Percentiles rank a stretch among this genome's conserved stretches.
phyloP scores from a whole-genome alignment of 2,797 vertebrate genomes.

The Chloroceryle inda region DNA sequence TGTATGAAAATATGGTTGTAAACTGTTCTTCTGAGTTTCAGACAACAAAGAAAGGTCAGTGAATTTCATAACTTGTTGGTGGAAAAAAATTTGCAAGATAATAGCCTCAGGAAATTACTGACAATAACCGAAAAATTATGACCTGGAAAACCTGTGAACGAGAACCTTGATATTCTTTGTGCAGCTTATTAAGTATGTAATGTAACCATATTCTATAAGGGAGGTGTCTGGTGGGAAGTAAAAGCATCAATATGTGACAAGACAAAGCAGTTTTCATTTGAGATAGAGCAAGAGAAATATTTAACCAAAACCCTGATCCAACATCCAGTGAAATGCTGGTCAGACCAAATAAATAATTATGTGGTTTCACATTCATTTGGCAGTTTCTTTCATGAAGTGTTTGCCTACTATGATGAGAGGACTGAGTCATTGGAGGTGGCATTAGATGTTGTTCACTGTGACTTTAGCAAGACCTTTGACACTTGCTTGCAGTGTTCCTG shows the following conservation, averaged over 20 bases:
- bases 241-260: background rate
- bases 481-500: accelerated
- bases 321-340: background rate
- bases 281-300: background rate
- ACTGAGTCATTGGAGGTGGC: accelerated
- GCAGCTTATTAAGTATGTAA: background rate
- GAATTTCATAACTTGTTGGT: background rate
- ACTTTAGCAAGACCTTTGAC: background rate
- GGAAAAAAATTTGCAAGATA: background rate
- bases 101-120: background rate
- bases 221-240: background rate
- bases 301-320: background rate
- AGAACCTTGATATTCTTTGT: background rate
- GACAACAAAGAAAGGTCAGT: background rate
- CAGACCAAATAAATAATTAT: background rate
- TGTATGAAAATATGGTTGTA: background rate
- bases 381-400: background rate
- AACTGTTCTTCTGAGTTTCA: background rate
- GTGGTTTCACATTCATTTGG: background rate
- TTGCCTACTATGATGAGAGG: background rate
- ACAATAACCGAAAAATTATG: background rate
- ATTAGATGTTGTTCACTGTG: background rate
- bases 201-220: background rate
- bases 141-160: background rate
- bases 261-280: background rate